These are phyloP conservation scores for Luscinia megarhynchos DNA, from an alignment of 2,797 vertebrate species.

Conservation along the genomic window DNA sequence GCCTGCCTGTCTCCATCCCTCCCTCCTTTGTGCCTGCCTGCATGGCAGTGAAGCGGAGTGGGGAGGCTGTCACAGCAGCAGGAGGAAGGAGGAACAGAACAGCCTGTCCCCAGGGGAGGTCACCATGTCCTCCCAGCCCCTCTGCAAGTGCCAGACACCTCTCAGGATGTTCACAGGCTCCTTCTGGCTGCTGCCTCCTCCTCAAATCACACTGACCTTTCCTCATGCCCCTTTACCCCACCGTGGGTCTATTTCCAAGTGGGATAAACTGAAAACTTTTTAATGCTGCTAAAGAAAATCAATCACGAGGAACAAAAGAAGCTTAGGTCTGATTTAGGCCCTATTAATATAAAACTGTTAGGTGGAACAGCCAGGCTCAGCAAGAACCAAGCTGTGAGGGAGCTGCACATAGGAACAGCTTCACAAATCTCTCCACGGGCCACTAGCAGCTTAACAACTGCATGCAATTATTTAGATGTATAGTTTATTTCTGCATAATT, in stretches of 20 bases:
- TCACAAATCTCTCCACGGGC: conserved; percentile 26
- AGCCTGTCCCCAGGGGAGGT: background rate
- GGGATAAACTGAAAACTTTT: background rate
- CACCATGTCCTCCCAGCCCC: background rate
- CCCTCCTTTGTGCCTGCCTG: background rate
- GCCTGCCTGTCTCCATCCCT: background rate
- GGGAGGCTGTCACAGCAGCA: background rate
- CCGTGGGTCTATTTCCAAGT: background rate
- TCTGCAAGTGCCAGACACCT: background rate
- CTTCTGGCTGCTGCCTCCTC: background rate
- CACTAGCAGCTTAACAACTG: conserved; percentile 53
- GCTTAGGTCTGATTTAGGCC: background rate
- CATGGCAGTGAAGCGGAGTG: background rate
- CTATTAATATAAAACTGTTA: background rate
- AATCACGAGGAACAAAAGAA: background rate
- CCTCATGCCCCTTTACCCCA: background rate
- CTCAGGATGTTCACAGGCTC: background rate
- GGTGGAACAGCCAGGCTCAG: conserved; percentile 7
- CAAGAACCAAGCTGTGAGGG: conserved; percentile 4
- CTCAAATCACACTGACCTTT: background rate
- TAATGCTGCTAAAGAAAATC: conserved; percentile 13
- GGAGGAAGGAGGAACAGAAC: background rate
- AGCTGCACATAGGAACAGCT: background rate
- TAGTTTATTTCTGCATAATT: conserved; percentile 63
- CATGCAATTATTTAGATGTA: conserved; percentile 55